phyloP scores from a whole-genome alignment of 1,140 invertebrate genomes.

The Diachasma alloeum region DNA sequence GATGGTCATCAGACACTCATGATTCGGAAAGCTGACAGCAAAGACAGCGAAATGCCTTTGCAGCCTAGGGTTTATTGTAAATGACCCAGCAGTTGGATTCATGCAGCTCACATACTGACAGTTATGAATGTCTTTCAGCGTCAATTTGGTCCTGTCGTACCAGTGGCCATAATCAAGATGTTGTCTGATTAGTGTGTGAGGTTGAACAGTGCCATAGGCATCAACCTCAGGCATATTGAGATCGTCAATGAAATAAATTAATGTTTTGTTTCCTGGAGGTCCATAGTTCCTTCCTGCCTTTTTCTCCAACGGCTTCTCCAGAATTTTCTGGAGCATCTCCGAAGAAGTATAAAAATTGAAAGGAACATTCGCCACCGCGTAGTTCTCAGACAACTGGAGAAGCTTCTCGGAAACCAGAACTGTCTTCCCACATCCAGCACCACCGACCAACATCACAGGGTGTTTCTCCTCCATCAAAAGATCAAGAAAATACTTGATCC shows the following conservation, averaged over 20 bases:
- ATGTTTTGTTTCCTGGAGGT: slow-evolving; percentile 90
- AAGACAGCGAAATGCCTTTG: slow-evolving; percentile 96
- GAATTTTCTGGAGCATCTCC: slow-evolving; percentile 93
- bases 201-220: slow-evolving; percentile 92
- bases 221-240: slow-evolving; percentile 99
- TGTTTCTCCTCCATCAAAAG: slow-evolving; percentile 85
- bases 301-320: slow-evolving; percentile 96
- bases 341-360: slow-evolving; percentile 98
- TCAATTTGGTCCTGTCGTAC: slow-evolving; percentile 91
- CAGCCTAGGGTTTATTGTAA: slow-evolving; percentile 93
- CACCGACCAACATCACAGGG: slow-evolving; percentile 94
- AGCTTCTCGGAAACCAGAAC: slow-evolving; percentile 89
- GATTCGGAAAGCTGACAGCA: slow-evolving; percentile 89
- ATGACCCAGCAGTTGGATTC: slow-evolving; percentile 97
- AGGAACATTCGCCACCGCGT: slow-evolving; percentile 88
- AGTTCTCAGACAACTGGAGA: slow-evolving; percentile 82
- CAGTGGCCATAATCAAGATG: slow-evolving; percentile 96
- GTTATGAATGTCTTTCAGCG: slow-evolving; percentile 94
- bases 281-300: slow-evolving; percentile 96
- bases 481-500: slow-evolving; percentile 90
- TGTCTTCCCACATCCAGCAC: slow-evolving; percentile 91
- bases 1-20: slow-evolving; percentile 87
- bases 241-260: slow-evolving; percentile 98
- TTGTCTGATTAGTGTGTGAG: slow-evolving; percentile 93
- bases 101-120: slow-evolving; percentile 97